Base-by-base conservation (phyloP, 1,140 invertebrate genomes). In the Drosophila murphyi region DNA sequence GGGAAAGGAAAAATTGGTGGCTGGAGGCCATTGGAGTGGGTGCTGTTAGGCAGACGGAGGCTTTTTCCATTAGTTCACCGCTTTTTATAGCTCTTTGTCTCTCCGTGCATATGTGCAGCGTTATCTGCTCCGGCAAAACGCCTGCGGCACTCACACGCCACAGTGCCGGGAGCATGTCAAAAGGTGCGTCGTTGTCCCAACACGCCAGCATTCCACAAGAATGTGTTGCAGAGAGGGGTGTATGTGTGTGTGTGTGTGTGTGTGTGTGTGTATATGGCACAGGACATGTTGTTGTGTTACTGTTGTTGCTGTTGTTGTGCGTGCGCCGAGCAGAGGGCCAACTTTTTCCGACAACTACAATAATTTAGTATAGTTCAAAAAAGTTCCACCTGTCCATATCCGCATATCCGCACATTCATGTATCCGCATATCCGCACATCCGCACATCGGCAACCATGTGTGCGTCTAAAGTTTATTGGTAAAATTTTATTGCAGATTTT, bases 401-500 rank as follows among this genome's bases (percentile, higher is more conserved):
- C 73, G 69, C 77, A 52, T 67, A 52, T 59, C 8, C 57, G 37
- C 32, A 48, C 48, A 10, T 7, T 34, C 5, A 34, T 34, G 37
- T 34, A 45, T 39, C 28, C 51, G 1, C 39, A 29, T 39, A n/a
- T 12, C 55, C 55, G 29, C 56, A 32, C 70, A 65, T 74, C 37
- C 57, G 39, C 79, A 78, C 67, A 62, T 67, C 20, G 63, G 55
- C 67, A 59, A 61, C 60, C 75, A 71, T 79, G 76, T 82, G 80
- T 80, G 73, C 59, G 85, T 87, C 80, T 72, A 88, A 88, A 88
- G 85, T 88, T 88, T 88, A 88, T 88, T 88, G 85, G 85, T 89
- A 89, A 89, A 88, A 88, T 88, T 89, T 89, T 88, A 88, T 88
- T 88, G 85, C 85, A 88, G 80, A 88, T 88, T 88, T 88, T 85